Evolutionary conservation across 2,888 invertebrate genomes (phyloP).

Genomic region (Cosmia trapezina): DNA sequence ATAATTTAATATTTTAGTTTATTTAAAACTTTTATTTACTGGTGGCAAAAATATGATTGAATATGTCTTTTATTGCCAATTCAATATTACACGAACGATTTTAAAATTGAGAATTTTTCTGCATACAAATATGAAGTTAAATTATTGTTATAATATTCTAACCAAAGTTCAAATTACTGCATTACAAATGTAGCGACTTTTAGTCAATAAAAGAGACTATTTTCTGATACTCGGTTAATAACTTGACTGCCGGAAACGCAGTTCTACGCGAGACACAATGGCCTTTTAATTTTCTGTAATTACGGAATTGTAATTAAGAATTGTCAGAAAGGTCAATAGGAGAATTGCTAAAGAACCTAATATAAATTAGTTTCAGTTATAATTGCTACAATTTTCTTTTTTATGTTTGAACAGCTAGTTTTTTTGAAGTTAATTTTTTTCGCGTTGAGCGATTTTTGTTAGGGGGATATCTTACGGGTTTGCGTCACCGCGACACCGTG

Average conservation of each 20-base stretch:
- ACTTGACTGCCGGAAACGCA: too few species aligned
- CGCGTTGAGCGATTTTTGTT: too few species aligned
- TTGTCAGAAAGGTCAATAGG: neutral
- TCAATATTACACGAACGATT: neutral
- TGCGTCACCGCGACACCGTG: too few species aligned
- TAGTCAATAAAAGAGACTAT: conserved; percentile 19
- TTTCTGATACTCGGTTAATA: neutral
- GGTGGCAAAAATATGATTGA: neutral
- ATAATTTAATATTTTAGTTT: too few species aligned
- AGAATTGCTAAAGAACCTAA: neutral
- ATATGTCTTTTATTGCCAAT: neutral
- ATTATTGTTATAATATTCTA: conserved; percentile 1
- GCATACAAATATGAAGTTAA: neutral
- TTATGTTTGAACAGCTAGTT: neutral
- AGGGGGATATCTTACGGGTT: too few species aligned
- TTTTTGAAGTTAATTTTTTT: neutral
- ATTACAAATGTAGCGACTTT: conserved; percentile 33
- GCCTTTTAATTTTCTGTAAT: too few species aligned
- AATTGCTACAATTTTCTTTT: neutral
- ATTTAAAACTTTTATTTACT: too few species aligned
- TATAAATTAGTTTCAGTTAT: neutral
- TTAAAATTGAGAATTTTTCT: neutral
- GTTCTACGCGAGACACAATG: too few species aligned
- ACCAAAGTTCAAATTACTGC: conserved; percentile 38
- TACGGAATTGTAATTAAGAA: too few species aligned